Percentiles rank a stretch among this genome's conserved stretches.
Evolutionary conservation across 2,797 vertebrate genomes (phyloP).

Genomic region (Choloepus didactylus): DNA sequence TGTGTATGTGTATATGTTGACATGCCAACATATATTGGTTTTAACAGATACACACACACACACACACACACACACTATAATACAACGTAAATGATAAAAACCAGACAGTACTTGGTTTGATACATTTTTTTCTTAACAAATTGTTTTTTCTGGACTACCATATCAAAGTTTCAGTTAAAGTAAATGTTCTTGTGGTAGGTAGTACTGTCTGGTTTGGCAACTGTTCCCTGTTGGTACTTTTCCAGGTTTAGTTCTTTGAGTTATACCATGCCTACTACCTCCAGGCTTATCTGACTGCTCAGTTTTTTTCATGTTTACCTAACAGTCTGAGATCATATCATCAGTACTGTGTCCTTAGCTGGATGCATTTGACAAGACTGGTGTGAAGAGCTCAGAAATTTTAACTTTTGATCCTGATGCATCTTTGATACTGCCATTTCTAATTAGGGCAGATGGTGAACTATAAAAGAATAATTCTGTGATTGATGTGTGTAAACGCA

Average conservation of each 20-base stretch:
- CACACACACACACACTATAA: background rate
- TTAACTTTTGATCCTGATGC: background rate
- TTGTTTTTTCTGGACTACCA: background rate
- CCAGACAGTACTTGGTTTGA: background rate
- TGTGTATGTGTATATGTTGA: too few species aligned
- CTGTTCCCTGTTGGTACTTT: constrained; percentile 16
- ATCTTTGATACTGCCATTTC: background rate
- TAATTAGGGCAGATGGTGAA: constrained; percentile 14
- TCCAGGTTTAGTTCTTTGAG: background rate
- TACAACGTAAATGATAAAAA: background rate
- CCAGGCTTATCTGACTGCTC: background rate
- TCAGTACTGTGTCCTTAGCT: constrained; percentile 5
- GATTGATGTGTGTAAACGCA: background rate
- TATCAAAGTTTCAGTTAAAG: constrained; percentile 31
- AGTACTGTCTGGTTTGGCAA: background rate
- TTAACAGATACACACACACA: too few species aligned
- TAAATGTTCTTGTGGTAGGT: background rate
- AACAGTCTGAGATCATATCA: background rate
- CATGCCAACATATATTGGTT: too few species aligned
- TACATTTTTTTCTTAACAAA: constrained; percentile 17
- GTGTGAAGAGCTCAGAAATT: background rate
- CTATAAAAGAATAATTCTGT: background rate
- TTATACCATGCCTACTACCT: background rate
- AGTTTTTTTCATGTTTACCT: constrained; percentile 15
- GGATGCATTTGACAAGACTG: background rate